Evolutionary conservation across 1,140 invertebrate genomes (phyloP).

Genomic region (Euwallacea fornicatus): DNA sequence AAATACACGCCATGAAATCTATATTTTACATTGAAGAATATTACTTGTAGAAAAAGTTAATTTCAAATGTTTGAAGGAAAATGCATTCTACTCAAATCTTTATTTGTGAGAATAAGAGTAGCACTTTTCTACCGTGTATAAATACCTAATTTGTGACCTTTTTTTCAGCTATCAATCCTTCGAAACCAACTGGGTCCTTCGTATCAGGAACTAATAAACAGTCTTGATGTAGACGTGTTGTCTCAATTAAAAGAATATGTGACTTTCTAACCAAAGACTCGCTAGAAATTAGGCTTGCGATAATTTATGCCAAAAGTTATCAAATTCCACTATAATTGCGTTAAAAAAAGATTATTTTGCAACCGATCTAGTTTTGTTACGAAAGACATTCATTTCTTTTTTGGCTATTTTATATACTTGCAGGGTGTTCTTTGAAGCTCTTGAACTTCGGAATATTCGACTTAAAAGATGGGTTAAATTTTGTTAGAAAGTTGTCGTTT

Average conservation of each 20-base stretch:
- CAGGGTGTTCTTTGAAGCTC: no score
- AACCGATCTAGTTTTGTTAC: no score
- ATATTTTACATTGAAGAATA: background rate
- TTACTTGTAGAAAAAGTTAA: background rate
- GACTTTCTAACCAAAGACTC: slow-evolving; percentile 11
- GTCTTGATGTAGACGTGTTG: slow-evolving; percentile 67
- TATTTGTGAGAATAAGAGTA: background rate
- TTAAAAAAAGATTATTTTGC: no score
- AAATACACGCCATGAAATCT: background rate
- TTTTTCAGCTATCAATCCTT: slow-evolving; percentile 64
- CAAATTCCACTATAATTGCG: no score
- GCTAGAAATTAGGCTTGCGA: no score
- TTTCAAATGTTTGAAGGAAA: background rate
- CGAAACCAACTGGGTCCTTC: slow-evolving; percentile 66
- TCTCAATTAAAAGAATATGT: slow-evolving; percentile 65
- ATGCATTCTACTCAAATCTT: slow-evolving; percentile 5
- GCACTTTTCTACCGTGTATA: slow-evolving; percentile 22
- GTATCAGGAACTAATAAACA: slow-evolving; percentile 71
- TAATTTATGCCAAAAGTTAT: no score
- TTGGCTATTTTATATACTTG: no score
- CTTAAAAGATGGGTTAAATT: no score
- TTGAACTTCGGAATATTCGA: no score
- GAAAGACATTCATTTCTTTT: no score
- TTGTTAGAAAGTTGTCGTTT: no score
- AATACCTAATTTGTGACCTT: slow-evolving; percentile 15